Evolutionary conservation across 2,113 vertebrate species (phyloP), one percentile per base, ranked within the genome.

Genomic region (Myotis brandtii): DNA sequence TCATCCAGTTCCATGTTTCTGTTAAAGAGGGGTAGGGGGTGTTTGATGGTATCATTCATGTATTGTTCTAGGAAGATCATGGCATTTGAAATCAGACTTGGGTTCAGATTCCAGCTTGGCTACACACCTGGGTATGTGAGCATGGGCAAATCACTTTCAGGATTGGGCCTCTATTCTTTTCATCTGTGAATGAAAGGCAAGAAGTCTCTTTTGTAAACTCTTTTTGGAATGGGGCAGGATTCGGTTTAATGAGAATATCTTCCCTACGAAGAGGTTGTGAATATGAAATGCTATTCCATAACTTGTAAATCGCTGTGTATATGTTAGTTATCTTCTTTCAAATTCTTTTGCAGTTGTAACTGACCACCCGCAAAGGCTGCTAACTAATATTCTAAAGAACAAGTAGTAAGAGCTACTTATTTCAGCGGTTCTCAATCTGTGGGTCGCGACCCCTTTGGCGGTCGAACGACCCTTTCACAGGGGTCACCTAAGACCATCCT

Each of bases 1-100:
- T 93, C 75, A 82, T 72, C 54, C 56, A 64, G n/a, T 54, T 56
- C 69, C 50, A 1, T 89, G 80, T 96, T 96, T 86, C 72, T 86
- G 9, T 79, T 84, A 81, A 46, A 46, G 52, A 25, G 25, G 59
- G 59, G 59, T 1, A 25, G 23, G 3, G 10, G 25, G 23, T 12
- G 59, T 59, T 59, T 6, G 69, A 12, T 94, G 67, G 34, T 69
- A 25, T 76, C n/a, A 30, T 64, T 87, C 82, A 40, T 64, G 16
- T 73, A 17, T 85, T 62, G 18, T 91, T 75, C 48, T 86, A 52
- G 67, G 81, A 86, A 82, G 73, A 84, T 77, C 17, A 2, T 37
- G 34, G 21, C 59, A 62, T 85, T 91, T 93, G 67, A 86, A 84
- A 94, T 86, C 23, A 67, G 67, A 59, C 70, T 18, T 77, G 11